These are phyloP conservation scores for Oceanites oceanicus DNA, from an alignment of 2,113 vertebrate genomes.

Conservation along the genomic window DNA sequence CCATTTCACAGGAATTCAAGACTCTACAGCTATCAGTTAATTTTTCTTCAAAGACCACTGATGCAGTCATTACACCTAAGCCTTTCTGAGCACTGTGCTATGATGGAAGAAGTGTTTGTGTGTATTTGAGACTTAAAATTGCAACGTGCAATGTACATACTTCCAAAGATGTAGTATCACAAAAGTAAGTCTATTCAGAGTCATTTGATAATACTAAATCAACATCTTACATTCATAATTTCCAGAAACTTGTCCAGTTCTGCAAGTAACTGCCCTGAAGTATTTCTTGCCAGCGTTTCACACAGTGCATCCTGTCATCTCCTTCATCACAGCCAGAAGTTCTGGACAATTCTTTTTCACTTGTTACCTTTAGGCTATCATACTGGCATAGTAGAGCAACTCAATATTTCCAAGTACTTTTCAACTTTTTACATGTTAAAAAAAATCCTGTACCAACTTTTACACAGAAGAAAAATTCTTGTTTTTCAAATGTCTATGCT, in stretches of 20 bases:
- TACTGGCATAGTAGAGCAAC: background rate
- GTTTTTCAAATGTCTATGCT: background rate
- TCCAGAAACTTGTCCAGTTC: background rate
- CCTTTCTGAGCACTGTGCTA: background rate
- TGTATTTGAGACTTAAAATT: background rate
- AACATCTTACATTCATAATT: background rate
- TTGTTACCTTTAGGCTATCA: background rate
- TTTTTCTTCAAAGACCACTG: background rate
- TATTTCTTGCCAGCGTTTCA: background rate
- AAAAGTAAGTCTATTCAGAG: background rate
- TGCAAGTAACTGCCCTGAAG: background rate
- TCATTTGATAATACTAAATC: background rate
- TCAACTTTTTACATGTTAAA: background rate
- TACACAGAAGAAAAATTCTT: background rate
- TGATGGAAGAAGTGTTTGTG: background rate
- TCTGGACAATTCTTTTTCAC: background rate
- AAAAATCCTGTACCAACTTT: background rate
- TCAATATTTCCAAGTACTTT: background rate
- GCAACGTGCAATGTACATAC: background rate
- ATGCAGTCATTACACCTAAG: background rate
- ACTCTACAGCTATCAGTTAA: background rate
- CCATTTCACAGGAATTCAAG: background rate
- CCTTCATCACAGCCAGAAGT: background rate
- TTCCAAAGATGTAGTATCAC: background rate
- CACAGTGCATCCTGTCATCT: background rate